Evolutionary conservation across 2,888 invertebrate species (phyloP).

Genomic region (Achlya flavicornis): DNA sequence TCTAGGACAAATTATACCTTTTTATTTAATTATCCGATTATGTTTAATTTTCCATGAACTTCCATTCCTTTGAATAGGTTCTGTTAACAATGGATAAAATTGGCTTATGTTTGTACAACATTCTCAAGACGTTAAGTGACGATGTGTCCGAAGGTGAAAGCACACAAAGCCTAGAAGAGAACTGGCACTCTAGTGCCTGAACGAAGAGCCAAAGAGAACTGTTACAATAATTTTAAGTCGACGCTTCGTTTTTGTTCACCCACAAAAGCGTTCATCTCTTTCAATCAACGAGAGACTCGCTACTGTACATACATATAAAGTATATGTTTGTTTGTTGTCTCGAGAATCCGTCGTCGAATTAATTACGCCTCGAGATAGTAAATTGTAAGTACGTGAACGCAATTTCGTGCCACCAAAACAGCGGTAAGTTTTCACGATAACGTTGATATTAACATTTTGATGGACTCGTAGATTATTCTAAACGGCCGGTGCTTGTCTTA

Average conservation of each 20-base stretch:
- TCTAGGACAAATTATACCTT: conserved; percentile 31
- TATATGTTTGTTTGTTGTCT: conserved; percentile 24
- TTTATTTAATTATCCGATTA: conserved; percentile 21
- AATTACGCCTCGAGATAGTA: conserved; percentile 48
- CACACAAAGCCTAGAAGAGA: too few species aligned
- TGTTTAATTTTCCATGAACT: background rate
- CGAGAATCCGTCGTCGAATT: conserved; percentile 36
- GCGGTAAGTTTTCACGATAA: conserved; percentile 37
- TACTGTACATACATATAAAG: background rate
- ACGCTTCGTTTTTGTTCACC: background rate
- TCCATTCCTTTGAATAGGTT: too few species aligned
- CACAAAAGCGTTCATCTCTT: background rate
- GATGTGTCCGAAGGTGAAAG: too few species aligned
- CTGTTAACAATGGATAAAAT: too few species aligned
- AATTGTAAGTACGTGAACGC: conserved; percentile 45
- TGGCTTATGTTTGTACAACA: too few species aligned
- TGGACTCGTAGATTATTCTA: conserved; percentile 35
- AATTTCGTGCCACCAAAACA: conserved; percentile 41
- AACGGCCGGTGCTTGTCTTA: background rate
- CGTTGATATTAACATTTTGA: conserved; percentile 39
- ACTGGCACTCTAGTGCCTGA: too few species aligned
- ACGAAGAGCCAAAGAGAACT: too few species aligned
- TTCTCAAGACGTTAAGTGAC: too few species aligned
- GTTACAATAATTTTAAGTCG: background rate
- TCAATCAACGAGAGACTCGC: background rate